Conservation (phyloP, 2,888 invertebrate species). For the Eretmocerus hayati region DNA sequence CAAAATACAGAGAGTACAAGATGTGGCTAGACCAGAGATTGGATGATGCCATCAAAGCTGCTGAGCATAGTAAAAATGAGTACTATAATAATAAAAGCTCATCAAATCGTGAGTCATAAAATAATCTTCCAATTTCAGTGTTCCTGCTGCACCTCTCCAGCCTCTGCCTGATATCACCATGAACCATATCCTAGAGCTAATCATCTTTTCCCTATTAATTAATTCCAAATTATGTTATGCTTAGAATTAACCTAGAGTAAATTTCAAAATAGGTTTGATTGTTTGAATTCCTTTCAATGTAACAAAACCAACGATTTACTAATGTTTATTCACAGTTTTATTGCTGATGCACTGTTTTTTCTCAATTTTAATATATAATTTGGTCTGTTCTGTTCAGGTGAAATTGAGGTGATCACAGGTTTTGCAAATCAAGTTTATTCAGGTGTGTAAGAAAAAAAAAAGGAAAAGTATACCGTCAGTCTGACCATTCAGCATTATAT, state of each 20-base stretch:
- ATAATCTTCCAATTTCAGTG: conserved; percentile 15
- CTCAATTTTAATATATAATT: conserved; percentile 28
- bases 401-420: conserved; percentile 42
- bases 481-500: conserved; percentile 44
- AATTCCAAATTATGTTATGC: too few species aligned
- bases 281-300: too few species aligned
- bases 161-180: too few species aligned
- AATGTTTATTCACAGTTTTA: background rate
- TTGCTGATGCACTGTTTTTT: conserved; percentile 1
- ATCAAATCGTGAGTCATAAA: conserved; percentile 34
- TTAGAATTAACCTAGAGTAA: too few species aligned
- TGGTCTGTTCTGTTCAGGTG: conserved; percentile 48
- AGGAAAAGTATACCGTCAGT: conserved; percentile 25
- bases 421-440: conserved; percentile 44
- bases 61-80: conserved; percentile 47
- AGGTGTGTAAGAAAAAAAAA: conserved; percentile 41
- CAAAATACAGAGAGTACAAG: conserved; percentile 64
- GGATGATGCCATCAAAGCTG: conserved; percentile 80
- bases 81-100: conserved; percentile 25
- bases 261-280: too few species aligned
- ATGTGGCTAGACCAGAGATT: conserved; percentile 76
- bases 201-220: too few species aligned
- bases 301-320: too few species aligned
- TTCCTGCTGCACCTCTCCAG: conserved; percentile 6
- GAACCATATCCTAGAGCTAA: too few species aligned